These are phyloP conservation scores for Thomomys bottae DNA, from an alignment of 2,113 vertebrate species.

Conservation along the genomic window DNA sequence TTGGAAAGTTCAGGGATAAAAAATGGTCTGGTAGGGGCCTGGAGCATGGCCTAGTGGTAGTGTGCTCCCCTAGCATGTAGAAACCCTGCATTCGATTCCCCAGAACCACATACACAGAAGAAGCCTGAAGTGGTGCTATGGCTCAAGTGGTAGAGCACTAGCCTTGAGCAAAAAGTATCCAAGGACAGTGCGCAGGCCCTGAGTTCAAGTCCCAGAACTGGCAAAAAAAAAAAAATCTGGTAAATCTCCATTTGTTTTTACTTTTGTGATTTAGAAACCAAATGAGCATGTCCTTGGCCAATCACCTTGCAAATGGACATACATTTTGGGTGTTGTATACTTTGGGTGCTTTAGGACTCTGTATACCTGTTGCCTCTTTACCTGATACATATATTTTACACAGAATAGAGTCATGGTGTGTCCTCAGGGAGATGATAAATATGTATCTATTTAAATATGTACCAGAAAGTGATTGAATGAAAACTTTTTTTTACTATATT, in stretches of 20 bases:
- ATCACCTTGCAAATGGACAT: not conserved
- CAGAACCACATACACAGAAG: too few species aligned
- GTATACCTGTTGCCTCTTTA: not conserved
- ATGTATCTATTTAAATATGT: conserved; percentile 22
- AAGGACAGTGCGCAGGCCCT: too few species aligned
- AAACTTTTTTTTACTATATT: conserved; percentile 42
- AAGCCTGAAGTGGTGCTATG: too few species aligned
- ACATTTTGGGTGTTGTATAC: not conserved
- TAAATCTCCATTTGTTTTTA: conserved; percentile 33
- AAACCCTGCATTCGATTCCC: too few species aligned
- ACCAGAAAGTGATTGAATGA: conserved; percentile 37
- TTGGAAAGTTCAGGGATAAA: conserved; percentile 29
- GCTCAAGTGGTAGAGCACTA: too few species aligned
- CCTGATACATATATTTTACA: not conserved
- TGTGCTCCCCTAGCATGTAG: too few species aligned
- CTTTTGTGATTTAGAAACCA: conserved; percentile 3
- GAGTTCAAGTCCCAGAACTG: too few species aligned
- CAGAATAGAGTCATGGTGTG: not conserved
- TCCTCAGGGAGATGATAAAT: not conserved
- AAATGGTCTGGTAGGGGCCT: not conserved
- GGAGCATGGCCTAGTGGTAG: too few species aligned
- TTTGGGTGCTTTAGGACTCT: not conserved
- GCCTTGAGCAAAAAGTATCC: too few species aligned
- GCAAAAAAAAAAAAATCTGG: too few species aligned
- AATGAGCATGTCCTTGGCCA: conserved; percentile 19